Conservation (phyloP, 1,140 invertebrate species). For the Brachionus rotundiformis region DNA sequence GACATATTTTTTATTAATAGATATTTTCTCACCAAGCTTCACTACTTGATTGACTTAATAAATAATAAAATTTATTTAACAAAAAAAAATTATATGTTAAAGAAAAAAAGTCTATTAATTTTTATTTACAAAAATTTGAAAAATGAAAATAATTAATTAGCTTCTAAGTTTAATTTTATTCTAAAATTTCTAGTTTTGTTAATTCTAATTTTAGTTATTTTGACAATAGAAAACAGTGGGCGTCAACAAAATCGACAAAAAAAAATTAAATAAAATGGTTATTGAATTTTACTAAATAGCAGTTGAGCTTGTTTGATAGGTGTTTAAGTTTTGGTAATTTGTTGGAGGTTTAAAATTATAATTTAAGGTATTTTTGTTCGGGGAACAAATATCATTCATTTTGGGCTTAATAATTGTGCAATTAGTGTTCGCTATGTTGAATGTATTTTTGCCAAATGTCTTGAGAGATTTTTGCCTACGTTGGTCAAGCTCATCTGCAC, state of each 20-base stretch:
- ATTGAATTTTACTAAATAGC: not conserved
- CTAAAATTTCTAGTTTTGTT: not conserved
- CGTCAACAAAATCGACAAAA: not conserved
- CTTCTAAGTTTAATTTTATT: not conserved
- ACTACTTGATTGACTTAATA: too few relatives aligned
- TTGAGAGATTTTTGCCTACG: not conserved
- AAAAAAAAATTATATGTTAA: not conserved
- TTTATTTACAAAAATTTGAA: not conserved
- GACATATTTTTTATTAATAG: too few relatives aligned
- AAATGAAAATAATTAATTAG: not conserved
- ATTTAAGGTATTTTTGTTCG: slow-evolving; percentile 21
- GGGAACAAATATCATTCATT: not conserved
- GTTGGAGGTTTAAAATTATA: slow-evolving; percentile 34
- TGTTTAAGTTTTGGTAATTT: slow-evolving; percentile 14
- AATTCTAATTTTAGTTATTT: not conserved
- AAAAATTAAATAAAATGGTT: too few relatives aligned
- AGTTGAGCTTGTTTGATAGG: slow-evolving; percentile 33
- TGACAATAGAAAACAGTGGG: slow-evolving; percentile 1
- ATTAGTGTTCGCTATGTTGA: slow-evolving; percentile 1
- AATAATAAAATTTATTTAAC: too few relatives aligned
- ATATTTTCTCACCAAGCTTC: too few relatives aligned
- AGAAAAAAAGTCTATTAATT: not conserved
- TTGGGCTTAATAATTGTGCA: slow-evolving; percentile 23
- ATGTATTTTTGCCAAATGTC: slow-evolving; percentile 23
- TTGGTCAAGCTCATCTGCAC: not conserved